Evolutionary conservation across 2,113 vertebrate genomes (phyloP).

Genomic region (Heteronetta atricapilla): DNA sequence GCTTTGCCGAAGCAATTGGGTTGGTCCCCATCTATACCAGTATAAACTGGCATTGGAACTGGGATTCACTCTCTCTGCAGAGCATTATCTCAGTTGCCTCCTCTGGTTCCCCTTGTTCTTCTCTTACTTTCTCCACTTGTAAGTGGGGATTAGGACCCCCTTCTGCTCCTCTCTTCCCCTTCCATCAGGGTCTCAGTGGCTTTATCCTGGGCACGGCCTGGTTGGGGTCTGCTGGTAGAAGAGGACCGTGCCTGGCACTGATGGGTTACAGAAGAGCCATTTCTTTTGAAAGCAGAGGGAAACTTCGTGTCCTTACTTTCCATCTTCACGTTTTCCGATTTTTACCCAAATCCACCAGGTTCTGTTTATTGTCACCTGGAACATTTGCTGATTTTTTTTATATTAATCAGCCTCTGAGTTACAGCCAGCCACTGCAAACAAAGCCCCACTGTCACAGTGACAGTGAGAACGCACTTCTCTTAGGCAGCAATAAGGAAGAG

Average conservation of each 20-base stretch:
- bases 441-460: neutral
- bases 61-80: neutral
- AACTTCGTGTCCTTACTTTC: neutral
- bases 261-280: neutral
- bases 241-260: neutral
- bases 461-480: neutral
- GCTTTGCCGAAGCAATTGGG: neutral
- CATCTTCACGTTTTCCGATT: neutral
- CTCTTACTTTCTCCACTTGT: neutral
- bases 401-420: neutral
- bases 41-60: neutral
- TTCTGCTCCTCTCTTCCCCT: neutral
- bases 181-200: neutral
- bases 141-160: neutral
- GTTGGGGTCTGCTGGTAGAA: neutral
- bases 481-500: neutral
- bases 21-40: neutral
- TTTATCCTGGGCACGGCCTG: neutral
- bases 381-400: neutral
- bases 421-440: neutral
- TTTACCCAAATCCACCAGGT: neutral
- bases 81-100: neutral
- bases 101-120: neutral
- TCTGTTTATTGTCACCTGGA: constrained; percentile 13
- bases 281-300: neutral